Base-by-base conservation (phyloP, 2,888 invertebrate species). In the Polyommatus iphigenia region DNA sequence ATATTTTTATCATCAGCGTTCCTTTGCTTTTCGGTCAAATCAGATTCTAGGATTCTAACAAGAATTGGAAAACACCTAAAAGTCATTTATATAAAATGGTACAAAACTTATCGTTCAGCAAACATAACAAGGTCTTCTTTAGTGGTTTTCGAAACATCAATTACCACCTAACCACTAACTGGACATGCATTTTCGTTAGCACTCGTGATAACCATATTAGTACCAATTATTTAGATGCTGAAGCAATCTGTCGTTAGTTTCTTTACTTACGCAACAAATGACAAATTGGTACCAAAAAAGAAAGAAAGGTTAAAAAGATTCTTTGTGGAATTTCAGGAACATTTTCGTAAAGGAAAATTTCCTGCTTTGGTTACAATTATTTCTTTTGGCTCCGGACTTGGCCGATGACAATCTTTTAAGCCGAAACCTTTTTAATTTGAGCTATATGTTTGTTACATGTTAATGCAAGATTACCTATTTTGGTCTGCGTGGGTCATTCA, bases 171-270 rank as follows among this genome's bases (percentile, higher is more conserved):
- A 77, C 76, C 76, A 75, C 75, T 80, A 80, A 81, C 78, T 76
- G 73, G 76, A 75, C 77, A 71, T 80, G 79, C 83, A 80, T 81
- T 82, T 82, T 82, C 79, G 83, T 79, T 78, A 73, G 82, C 81
- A 81, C 85, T 89, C 91, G 93, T 93, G 93, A 91, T 90, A 85
- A 85, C 88, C 89, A 82, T 87, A 90, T 93, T 92, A 92, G 90
- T 89, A 86, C 71, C 79, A 59, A 71, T 78, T 46, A 73, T 73
- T 46, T 46, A 20, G 20, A 46, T 24, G 46, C 46, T 73, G 41
- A 46, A 41, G 73, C 73, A 73, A 73, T 46, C 10, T 73, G 20
- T 73, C 32, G n/a, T 46, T 46, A 41, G 20, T 32, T 46, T 73
- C 46, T 46, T 73, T 20, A 73, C 32, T 54, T 77, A 46, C 71